Evolutionary conservation across 2,888 invertebrate species (phyloP).

Genomic region (Drosophila multiciliata): DNA sequence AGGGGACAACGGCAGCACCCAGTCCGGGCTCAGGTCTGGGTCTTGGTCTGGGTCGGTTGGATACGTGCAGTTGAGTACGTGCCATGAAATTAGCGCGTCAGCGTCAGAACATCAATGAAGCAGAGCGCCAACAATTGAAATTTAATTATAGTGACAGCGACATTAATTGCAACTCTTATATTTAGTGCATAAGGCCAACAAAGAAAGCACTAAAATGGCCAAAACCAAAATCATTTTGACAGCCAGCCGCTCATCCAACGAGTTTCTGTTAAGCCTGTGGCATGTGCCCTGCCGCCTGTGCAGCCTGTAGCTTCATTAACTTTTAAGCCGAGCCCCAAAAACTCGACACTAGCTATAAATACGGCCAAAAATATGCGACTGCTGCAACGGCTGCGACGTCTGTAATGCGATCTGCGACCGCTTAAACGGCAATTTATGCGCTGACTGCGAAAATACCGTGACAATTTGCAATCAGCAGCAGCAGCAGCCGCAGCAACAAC

Average conservation of each 20-base stretch:
- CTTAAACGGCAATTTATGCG: conserved; percentile 79
- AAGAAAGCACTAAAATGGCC: neutral
- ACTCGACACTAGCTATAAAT: conserved; percentile 59
- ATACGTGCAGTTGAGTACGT: conserved; percentile 49
- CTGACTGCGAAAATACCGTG: conserved; percentile 77
- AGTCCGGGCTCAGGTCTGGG: neutral
- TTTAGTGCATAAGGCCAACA: conserved; percentile 4
- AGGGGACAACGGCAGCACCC: conserved; percentile 13
- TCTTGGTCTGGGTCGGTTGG: conserved; percentile 17
- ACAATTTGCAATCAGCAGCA: conserved; percentile 79
- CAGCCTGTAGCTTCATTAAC: conserved; percentile 58
- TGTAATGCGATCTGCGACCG: conserved; percentile 61
- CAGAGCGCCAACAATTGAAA: conserved; percentile 56
- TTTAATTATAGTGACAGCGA: conserved; percentile 54
- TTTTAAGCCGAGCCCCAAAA: conserved; percentile 58
- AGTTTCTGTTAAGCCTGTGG: conserved; percentile 1
- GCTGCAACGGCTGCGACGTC: conserved; percentile 18
- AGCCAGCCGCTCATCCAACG: conserved; percentile 32
- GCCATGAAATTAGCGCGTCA: conserved; percentile 71
- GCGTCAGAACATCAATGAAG: conserved; percentile 64
- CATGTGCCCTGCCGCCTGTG: neutral
- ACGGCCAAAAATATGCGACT: conserved; percentile 48
- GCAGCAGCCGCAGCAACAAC: conserved; percentile 28
- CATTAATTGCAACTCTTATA: conserved; percentile 58
- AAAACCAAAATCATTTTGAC: conserved; percentile 39